Base-by-base conservation (phyloP, 2,113 vertebrate species). In the Arothron firmamentum region DNA sequence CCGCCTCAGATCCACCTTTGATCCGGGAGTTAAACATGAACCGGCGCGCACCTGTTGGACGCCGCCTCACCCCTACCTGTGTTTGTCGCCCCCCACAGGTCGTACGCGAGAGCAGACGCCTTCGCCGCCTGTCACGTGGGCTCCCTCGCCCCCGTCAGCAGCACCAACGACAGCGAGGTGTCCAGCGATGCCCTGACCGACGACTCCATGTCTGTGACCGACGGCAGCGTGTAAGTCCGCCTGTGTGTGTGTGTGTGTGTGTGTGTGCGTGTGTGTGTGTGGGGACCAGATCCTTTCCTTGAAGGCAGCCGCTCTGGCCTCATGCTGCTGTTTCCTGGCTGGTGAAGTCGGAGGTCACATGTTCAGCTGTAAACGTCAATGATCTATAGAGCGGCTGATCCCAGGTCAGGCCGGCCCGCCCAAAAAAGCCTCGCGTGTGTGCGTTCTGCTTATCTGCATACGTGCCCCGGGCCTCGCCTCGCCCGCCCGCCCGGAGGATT, bases 111-210 rank as follows among this genome's bases (percentile, higher is more conserved):
- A 78, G 92, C 73, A 0, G 94, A 95, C 17, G 87, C 92, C 0
- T 28, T 90, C 63, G 94, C 89, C 70, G 91, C 92, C 0, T 95
- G 93, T 79, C 94, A 94, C 15, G 88, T 92, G 68, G 92, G 91
- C 59, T 91, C 94, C 2, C 94, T 95, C 0, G 96, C 95, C 0
- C 97, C 96, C 0, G 91, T 93, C 65, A 93, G 95, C 84, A 98
- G 97, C 14, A 95, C 97, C 25, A 98, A 99, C 0, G 96, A 99
- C 79, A 99, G 97, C 3, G 97, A 98, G 66, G 92, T 97, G 50
- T 99, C 97, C 77, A 98, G 97, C 0, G 97, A 99, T 46, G 94
- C 95, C 2, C 76, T 97, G 91, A 98, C 97, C 0, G 97, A 99
- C 0, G 97, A 99, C 58, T 93, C 94, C 81, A 92, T 97, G 93